These are phyloP conservation scores for Cheilosia pagana DNA, from an alignment of 2,888 invertebrate species.

Conservation along the genomic window DNA sequence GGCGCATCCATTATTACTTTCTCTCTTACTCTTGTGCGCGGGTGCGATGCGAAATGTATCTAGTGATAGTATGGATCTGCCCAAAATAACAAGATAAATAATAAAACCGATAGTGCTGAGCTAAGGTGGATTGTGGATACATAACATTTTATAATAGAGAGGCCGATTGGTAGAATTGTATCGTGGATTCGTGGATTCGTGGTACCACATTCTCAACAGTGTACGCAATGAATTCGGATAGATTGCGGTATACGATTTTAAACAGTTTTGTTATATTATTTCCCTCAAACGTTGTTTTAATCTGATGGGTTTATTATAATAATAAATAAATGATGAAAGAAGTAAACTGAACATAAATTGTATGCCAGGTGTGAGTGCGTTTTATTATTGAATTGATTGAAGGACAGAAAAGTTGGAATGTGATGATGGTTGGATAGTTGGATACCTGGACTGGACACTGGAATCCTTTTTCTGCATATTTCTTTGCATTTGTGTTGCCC, in stretches of 20 bases:
- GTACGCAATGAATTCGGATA: constrained; percentile 68
- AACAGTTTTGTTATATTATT: neutral
- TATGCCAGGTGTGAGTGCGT: constrained; percentile 4
- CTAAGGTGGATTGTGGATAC: constrained; percentile 22
- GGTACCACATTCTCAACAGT: constrained; percentile 59
- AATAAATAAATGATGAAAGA: no score
- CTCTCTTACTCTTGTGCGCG: constrained; percentile 1
- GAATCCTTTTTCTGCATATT: constrained; percentile 22
- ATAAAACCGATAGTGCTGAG: neutral
- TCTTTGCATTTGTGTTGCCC: constrained; percentile 12
- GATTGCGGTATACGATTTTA: constrained; percentile 51
- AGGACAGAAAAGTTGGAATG: constrained; percentile 36
- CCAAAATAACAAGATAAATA: constrained; percentile 5
- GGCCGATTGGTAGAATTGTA: constrained; percentile 29
- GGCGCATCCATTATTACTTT: neutral
- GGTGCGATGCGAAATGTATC: constrained; percentile 4
- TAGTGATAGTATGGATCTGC: neutral
- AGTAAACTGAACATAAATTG: neutral
- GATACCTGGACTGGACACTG: constrained; percentile 1
- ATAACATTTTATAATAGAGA: constrained; percentile 27
- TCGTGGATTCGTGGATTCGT: no score
- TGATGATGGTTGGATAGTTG: constrained; percentile 9
- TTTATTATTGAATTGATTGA: neutral
- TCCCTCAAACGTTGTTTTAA: neutral
- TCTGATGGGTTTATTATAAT: constrained; percentile 3